Conservation (phyloP, 2,113 vertebrate species). For the Ranitomeya imitator region DNA sequence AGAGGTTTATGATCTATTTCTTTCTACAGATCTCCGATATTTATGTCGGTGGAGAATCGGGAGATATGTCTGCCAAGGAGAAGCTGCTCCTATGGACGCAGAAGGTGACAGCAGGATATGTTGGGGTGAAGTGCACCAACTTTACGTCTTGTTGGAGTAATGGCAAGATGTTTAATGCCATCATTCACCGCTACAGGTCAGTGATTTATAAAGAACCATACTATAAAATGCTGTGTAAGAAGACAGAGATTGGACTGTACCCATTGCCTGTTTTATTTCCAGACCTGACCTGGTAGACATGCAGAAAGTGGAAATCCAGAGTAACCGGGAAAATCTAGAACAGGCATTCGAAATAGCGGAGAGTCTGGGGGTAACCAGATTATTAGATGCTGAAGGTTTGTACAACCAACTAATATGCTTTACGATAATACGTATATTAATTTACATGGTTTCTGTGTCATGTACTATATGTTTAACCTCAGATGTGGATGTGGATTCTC, state of each 20-base stretch:
- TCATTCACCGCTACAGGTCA: slow-evolving; percentile 96
- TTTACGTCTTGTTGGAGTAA: slow-evolving; percentile 96
- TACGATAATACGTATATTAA: not conserved
- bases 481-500: slow-evolving; percentile 95
- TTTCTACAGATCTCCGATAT: slow-evolving; percentile 92
- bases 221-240: not conserved
- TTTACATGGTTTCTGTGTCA: not conserved
- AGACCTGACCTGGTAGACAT: slow-evolving; percentile 98
- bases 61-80: slow-evolving; percentile 97
- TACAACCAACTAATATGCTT: not conserved
- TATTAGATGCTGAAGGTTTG: slow-evolving; percentile 95
- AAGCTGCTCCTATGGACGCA: slow-evolving; percentile 96
- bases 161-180: slow-evolving; percentile 97
- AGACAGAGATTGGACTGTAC: not conserved
- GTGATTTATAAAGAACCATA: not conserved
- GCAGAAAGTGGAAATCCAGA: slow-evolving; percentile 88
- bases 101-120: slow-evolving; percentile 89
- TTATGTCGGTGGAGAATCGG: slow-evolving; percentile 93
- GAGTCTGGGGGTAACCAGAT: slow-evolving; percentile 89
- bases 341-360: slow-evolving; percentile 97
- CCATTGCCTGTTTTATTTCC: slow-evolving; percentile 51
- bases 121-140: slow-evolving; percentile 92
- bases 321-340: slow-evolving; percentile 93
- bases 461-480: not conserved
- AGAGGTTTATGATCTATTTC: not conserved